Evolutionary conservation across 2,888 invertebrate species (phyloP).

Genomic region (Drosophila aldrichi): DNA sequence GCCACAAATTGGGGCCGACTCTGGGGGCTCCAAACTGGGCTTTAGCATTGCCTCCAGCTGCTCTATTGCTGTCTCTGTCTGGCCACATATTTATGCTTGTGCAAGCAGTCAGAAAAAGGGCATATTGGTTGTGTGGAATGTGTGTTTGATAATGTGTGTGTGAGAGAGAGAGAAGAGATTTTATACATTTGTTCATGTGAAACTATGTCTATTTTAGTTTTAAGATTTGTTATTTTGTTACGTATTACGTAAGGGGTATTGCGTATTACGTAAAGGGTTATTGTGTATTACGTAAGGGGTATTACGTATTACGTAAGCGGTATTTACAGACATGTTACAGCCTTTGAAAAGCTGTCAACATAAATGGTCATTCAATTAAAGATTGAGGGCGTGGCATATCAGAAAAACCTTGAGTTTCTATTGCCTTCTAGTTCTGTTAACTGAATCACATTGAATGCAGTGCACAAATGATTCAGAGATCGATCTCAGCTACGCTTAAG

Average conservation of each 20-base stretch:
- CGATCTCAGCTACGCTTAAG: background rate
- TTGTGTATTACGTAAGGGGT: no score
- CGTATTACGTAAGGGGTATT: background rate
- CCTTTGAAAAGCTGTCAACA: no score
- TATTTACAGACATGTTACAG: background rate
- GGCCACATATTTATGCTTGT: conserved; percentile 4
- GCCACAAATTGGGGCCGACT: conserved; percentile 55
- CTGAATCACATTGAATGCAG: background rate
- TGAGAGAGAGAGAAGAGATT: background rate
- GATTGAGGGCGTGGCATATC: no score
- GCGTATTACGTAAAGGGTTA: background rate
- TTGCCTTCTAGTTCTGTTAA: no score
- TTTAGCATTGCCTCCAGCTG: conserved; percentile 20
- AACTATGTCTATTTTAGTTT: background rate
- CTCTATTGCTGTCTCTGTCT: conserved; percentile 1
- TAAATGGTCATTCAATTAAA: no score
- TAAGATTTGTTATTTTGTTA: background rate
- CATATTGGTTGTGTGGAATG: background rate
- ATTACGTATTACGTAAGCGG: background rate
- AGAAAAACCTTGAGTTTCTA: no score
- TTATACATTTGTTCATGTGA: no score
- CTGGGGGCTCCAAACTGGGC: conserved; percentile 24
- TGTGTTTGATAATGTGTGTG: background rate
- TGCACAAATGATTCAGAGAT: background rate
- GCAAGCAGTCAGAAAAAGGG: background rate